Base-by-base conservation (phyloP, 1,140 invertebrate genomes). In the Procambarus clarkii region DNA sequence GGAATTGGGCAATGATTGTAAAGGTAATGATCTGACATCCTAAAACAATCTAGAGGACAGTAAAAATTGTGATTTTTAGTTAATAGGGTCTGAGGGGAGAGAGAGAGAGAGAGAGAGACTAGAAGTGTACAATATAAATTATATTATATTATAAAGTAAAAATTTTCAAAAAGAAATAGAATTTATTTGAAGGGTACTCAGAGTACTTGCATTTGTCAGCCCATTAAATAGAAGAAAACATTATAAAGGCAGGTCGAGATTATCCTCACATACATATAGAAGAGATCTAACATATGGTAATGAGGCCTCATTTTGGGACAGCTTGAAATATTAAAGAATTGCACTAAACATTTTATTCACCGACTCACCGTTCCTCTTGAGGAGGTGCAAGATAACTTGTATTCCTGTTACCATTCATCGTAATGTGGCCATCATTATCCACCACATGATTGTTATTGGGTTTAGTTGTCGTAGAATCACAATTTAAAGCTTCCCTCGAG, bases 401-500 rank as follows among this genome's bases (percentile, higher is more conserved):
- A 50, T 34, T 82, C 45, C 46, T 46, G 58, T 80, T 81, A 44
- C 45, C 79, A 50, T 81, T 78, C 18, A 82, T 24, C 8, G 46
- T 46, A 18, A 64, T 5, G 48, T 54, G 64, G 13, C 2, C 45
- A n/a, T 48, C 76, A 79, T 80, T 81, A 34, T 71, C 78, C 13
- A 81, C n/a, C 64, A 60, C 18, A 50, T 64, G 79, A 18, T 71
- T 78, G n/a, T 50, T 48, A 34, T 74, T 69, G 7, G 64, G 8
- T 69, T 18, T 44, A 34, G 44, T 3, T 74, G 64, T 21, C 76
- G 34, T 15, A 7, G 15, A 64, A n/a, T 69, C 86, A 24, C 7
- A 24, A 69, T 74, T 74, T 15, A 88, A 11, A 7, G 46, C 46
- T 71, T 88, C 79, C 11, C 21, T 48, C 11, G 86, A 88, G 46